A percentile compares a stretch with the other conserved stretches of the same genome.
Conservation (phyloP, 2,797 vertebrate species). For the Channa striata region DNA sequence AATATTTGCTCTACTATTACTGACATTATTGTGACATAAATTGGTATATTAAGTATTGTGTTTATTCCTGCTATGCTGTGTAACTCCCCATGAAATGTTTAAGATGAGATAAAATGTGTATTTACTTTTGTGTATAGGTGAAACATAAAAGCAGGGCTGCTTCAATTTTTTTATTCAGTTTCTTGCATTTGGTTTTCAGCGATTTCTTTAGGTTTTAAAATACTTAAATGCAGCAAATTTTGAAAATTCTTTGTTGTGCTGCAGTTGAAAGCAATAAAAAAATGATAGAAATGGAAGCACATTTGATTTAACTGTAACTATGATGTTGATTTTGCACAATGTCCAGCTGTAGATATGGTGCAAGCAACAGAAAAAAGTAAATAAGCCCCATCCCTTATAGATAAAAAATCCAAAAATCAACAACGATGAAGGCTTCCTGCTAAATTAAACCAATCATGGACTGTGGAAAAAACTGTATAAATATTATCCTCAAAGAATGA, state of each 20-base stretch:
- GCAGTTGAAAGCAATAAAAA: no score
- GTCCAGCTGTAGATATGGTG: not conserved
- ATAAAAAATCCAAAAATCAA: not conserved
- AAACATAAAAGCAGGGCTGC: no score
- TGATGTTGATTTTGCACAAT: not conserved
- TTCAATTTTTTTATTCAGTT: no score
- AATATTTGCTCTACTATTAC: conserved; percentile 15
- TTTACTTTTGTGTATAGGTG: not conserved
- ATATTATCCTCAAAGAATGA: conserved; percentile 67
- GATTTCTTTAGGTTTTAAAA: no score
- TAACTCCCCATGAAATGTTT: not conserved
- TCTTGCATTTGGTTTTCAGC: no score
- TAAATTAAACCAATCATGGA: conserved; percentile 58
- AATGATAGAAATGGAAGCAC: no score
- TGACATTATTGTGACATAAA: conserved; percentile 1
- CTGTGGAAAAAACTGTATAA: conserved; percentile 56
- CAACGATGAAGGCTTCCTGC: conserved; percentile 39
- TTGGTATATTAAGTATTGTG: not conserved
- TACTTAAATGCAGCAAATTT: no score
- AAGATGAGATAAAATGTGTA: not conserved
- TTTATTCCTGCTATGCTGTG: not conserved
- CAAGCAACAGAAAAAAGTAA: not conserved
- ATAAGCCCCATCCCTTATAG: not conserved
- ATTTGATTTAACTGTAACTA: not conserved
- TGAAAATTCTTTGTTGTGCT: no score